Percentiles rank a stretch among this genome's conserved stretches.
Conservation (phyloP, 2,113 vertebrate genomes). For the Coracopsis vasa region DNA sequence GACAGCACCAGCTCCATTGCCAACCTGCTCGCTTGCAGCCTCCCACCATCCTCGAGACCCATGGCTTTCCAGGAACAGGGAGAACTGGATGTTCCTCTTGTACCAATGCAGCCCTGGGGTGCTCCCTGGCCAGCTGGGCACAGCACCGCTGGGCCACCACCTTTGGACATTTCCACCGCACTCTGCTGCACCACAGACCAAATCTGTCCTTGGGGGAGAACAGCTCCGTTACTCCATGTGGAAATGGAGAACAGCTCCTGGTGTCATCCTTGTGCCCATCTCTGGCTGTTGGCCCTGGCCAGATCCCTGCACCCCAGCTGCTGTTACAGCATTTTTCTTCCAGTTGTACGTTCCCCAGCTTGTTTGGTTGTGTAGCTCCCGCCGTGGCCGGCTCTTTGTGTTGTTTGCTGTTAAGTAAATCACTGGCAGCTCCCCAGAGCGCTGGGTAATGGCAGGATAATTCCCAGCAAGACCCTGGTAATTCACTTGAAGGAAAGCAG, state of each 20-base stretch:
- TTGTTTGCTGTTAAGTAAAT: slow-evolving; percentile 68
- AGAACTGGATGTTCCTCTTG: neutral
- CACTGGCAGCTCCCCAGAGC: slow-evolving; percentile 59
- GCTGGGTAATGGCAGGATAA: slow-evolving; percentile 65
- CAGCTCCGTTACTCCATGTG: rapidly evolving
- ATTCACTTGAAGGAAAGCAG: slow-evolving; percentile 71
- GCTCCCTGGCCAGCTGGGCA: rapidly evolving
- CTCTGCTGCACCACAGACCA: neutral
- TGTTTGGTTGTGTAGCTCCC: slow-evolving; percentile 13
- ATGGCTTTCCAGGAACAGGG: neutral
- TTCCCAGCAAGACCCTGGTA: slow-evolving; percentile 64
- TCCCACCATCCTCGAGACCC: neutral
- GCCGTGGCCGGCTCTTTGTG: slow-evolving; percentile 53
- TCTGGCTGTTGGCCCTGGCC: neutral
- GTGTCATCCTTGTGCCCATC: neutral
- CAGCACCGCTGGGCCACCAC: rapidly evolving
- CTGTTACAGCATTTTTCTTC: slow-evolving; percentile 18
- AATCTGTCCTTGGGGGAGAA: neutral
- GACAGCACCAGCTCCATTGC: neutral
- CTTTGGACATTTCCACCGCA: neutral
- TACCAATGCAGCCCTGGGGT: neutral
- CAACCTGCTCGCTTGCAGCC: rapidly evolving
- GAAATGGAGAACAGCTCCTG: neutral
- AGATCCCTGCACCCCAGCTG: neutral
- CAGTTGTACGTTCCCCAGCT: slow-evolving; percentile 16